Evolutionary conservation across 2,888 invertebrate genomes (phyloP).

Genomic region (Meghimatium bilineatum): DNA sequence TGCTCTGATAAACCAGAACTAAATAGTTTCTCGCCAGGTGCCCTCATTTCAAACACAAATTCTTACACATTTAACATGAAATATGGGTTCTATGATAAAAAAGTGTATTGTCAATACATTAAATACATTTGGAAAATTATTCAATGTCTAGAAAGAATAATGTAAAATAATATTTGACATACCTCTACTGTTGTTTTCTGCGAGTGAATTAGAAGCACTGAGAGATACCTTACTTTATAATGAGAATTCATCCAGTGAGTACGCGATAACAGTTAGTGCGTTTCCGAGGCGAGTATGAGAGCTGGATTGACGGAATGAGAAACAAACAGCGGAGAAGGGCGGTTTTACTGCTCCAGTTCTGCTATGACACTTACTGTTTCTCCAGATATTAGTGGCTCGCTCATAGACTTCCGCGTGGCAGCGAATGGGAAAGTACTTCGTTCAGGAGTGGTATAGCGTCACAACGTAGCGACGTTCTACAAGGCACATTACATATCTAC

Average conservation of each 20-base stretch:
- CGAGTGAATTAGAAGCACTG: background rate
- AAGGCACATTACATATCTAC: background rate
- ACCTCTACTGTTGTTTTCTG: background rate
- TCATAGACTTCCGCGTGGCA: background rate
- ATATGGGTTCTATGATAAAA: background rate
- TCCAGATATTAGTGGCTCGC: slow-evolving; percentile 7
- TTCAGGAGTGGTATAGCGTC: background rate
- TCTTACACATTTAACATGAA: background rate
- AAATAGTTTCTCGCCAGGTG: background rate
- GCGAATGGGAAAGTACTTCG: background rate
- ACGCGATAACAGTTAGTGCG: background rate
- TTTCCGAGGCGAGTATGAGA: background rate
- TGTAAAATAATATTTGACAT: background rate
- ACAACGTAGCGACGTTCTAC: background rate
- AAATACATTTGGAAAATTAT: background rate
- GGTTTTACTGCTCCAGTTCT: background rate
- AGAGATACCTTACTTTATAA: no score
- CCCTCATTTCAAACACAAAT: background rate
- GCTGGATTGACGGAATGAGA: slow-evolving; percentile 1
- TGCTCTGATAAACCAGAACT: slow-evolving; percentile 1
- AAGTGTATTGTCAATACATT: background rate
- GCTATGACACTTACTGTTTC: slow-evolving; percentile 13
- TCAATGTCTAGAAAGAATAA: background rate
- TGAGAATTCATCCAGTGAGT: background rate
- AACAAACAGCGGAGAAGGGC: slow-evolving; percentile 10